A percentile compares a stretch with the other conserved stretches of the same genome.
Evolutionary conservation across 2,888 invertebrate species (phyloP).

Genomic region (Cataglyphis altisquamis): DNA sequence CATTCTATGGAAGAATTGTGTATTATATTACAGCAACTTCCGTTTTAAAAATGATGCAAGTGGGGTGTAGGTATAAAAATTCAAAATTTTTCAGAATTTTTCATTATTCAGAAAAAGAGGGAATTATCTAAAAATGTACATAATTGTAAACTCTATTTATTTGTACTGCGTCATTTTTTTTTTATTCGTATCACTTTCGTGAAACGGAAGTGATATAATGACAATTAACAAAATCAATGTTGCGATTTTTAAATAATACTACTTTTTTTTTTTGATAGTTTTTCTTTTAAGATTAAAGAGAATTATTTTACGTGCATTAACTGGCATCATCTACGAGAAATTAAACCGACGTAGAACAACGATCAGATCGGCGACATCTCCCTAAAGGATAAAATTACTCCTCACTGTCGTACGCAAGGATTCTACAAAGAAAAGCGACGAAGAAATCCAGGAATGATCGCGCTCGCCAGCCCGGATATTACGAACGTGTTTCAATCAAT

Average conservation of each 20-base stretch:
- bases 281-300: background rate
- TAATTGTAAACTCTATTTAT: background rate
- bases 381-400: constrained; percentile 26
- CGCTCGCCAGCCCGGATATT: constrained; percentile 12
- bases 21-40: background rate
- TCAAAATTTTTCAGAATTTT: background rate
- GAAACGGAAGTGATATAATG: background rate
- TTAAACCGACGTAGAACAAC: background rate
- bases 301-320: background rate
- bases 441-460: constrained; percentile 11
- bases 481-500: constrained; percentile 27
- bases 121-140: background rate
- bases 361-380: background rate
- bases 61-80: background rate
- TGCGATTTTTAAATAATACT: background rate
- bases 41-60: background rate
- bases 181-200: background rate
- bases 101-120: background rate
- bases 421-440: constrained; percentile 59
- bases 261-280: background rate
- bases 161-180: background rate
- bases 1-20: background rate
- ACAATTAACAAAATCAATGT: background rate
- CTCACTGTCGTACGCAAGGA: constrained; percentile 55
- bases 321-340: background rate